Base-by-base conservation (phyloP, 2,797 vertebrate species). In the Melanotaenia trifasciata region DNA sequence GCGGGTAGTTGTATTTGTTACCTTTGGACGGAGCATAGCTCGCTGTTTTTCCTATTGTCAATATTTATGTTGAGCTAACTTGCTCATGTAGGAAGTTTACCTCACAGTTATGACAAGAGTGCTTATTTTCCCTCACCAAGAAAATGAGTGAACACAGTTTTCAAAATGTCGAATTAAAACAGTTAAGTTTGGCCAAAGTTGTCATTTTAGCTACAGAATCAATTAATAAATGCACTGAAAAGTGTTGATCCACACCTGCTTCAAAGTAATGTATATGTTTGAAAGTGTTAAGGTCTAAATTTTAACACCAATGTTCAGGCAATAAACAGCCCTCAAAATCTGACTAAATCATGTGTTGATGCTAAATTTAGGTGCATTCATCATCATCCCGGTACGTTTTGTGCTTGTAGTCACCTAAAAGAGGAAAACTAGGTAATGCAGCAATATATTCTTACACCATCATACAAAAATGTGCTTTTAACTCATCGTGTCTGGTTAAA, bases 401-500 rank as follows among this genome's bases (percentile, higher is more conserved):
- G 30, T 60, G 18, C 33, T 40, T 28, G n/a, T 40, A 67, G 16
- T 56, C 35, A 61, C n/a, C 22, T 36, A 33, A 64, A 56, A 61
- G 40, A 8, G 45, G 45, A n/a, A n/a, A 72, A 40, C 3, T 53
- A 28, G 71, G 67, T 43, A 13, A 74, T 64, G 36, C 58, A 20
- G 51, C 11, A 72, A n/a, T 22, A 14, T 62, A 18, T 64, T 74
- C 68, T 85, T 79, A 76, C 81, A 47, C 45, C 67, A 75, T 53
- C 40, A 32, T 79, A 45, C 66, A 83, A 84, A 81, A 74, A 83
- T 79, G 78, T 80, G 54, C 33, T 38, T 64, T 71, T 64, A 60
- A 68, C 63, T 88, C 87, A 67, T 83, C 64, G 28, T 30, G 76
- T n/a, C 72, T 76, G 77, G 75, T 81, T 74, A 84, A 84, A 80